Base-by-base conservation (phyloP, 53 echinoderm and acorn worm species). In the Patiria pectinifera region DNA sequence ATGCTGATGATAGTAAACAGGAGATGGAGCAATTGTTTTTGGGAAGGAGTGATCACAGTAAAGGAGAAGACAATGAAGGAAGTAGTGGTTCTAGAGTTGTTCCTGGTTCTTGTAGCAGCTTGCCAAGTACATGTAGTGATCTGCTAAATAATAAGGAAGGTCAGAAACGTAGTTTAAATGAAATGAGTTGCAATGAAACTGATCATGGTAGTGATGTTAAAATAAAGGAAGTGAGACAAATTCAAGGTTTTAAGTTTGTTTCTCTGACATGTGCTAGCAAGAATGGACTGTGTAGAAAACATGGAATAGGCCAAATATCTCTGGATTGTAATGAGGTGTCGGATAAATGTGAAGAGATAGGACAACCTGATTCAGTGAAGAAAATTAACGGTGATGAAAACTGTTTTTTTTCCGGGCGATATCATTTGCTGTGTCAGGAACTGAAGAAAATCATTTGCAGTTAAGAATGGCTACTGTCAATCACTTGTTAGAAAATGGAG, bases 321-420 rank as follows among this genome's bases (percentile, higher is more conserved):
- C 62, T 84, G 43, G 35, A 35, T 0, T 3, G 12, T 35, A 62
- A 63, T 44, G 4, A 62, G 6, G 26, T 62, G 0, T 4, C 3
- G 14, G 24, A 3, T 14, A 0, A 4, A 35, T 62, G 69, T 84
- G 10, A 35, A 85, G 45, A 22, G 11, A 25, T 85, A 13, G 85
- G 66, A n/a, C 62, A 35, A 63, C 85, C 66, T 44, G 45, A 25
- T 43, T n/a, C 25, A 43, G 45, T 85, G 18, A 12, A 35, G 19
- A 13, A 15, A 6, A 85, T 85, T 44, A 85, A 18, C 11, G 66
- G 66, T 24, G 85, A 85, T 63, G 85, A 44, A 7, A 69, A 85
- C 5, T 85, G 85, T 25, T 63, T 85, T n/a, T n/a, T 5, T 63
- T 63, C 43, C 26, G 85, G 26, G 85, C 63, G 45, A 18, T 63